phyloP scores from a whole-genome alignment of 2,888 invertebrate genomes.

The Yponomeuta sedellus region DNA sequence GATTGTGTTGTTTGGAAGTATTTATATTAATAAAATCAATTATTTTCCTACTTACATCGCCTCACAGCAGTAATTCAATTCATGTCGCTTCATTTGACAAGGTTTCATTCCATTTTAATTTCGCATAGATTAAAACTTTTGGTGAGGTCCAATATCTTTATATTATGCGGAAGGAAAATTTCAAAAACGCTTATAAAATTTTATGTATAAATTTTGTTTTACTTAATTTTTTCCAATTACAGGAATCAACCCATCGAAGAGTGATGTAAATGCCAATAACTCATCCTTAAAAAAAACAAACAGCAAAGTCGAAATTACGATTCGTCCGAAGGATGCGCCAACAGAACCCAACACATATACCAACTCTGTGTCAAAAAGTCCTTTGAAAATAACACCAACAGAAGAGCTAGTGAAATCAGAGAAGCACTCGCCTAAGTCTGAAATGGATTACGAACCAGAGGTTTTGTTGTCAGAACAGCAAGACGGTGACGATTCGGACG shows the following conservation, averaged over 20 bases:
- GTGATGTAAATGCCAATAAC: conserved; percentile 50
- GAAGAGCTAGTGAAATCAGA: conserved; percentile 64
- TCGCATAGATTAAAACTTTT: too few species aligned
- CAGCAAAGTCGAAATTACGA: conserved; percentile 39
- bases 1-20: too few species aligned
- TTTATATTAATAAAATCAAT: too few species aligned
- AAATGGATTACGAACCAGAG: conserved; percentile 68
- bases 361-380: conserved; percentile 50
- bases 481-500: conserved; percentile 54
- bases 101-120: too few species aligned
- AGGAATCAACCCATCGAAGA: conserved; percentile 71
- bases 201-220: neutral
- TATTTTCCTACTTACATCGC: too few species aligned
- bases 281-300: conserved; percentile 46
- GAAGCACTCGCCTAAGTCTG: conserved; percentile 64
- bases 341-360: conserved; percentile 43
- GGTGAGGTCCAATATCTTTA: too few species aligned
- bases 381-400: conserved; percentile 40
- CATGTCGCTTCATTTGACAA: too few species aligned
- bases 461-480: conserved; percentile 66
- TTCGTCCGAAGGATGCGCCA: conserved; percentile 49
- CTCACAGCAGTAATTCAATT: too few species aligned
- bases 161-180: too few species aligned
- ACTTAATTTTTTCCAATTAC: conserved; percentile 28
- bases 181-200: neutral